These are phyloP conservation scores for Orestias chungarensis DNA, from an alignment of 2,797 vertebrate genomes.

Conservation along the genomic window DNA sequence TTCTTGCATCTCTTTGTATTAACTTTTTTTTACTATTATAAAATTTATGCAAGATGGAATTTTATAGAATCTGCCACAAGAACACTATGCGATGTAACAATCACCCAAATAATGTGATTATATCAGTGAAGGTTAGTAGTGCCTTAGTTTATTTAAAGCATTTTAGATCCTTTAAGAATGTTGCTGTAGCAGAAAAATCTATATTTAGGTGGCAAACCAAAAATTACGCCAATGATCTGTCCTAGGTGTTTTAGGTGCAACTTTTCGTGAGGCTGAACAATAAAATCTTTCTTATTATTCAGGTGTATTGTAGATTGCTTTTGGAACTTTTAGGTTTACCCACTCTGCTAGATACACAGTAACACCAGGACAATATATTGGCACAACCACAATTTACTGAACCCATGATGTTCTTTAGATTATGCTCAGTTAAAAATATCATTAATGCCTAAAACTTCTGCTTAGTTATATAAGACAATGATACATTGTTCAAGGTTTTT, in stretches of 20 bases:
- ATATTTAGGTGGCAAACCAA: background rate
- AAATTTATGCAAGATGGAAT: background rate
- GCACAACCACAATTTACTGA: background rate
- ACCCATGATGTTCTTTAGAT: background rate
- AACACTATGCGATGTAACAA: background rate
- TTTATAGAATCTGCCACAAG: background rate
- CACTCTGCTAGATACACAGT: too few relatives aligned
- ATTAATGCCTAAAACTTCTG: background rate
- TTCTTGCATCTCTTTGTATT: background rate
- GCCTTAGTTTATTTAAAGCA: too few relatives aligned
- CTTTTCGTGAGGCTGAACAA: background rate
- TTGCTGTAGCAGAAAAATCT: background rate
- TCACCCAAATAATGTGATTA: background rate
- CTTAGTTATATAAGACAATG: background rate
- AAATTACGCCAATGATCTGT: background rate
- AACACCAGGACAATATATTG: too few relatives aligned
- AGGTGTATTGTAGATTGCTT: too few relatives aligned
- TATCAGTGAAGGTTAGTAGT: background rate
- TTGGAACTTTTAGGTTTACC: too few relatives aligned
- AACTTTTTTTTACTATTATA: background rate
- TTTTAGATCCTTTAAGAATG: background rate
- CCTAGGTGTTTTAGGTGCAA: too few relatives aligned
- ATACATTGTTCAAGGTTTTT: background rate
- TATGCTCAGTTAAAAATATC: background rate
- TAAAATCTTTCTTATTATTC: too few relatives aligned